These are phyloP conservation scores for Sturnira hondurensis DNA, from an alignment of 2,113 vertebrate genomes.

Conservation along the genomic window DNA sequence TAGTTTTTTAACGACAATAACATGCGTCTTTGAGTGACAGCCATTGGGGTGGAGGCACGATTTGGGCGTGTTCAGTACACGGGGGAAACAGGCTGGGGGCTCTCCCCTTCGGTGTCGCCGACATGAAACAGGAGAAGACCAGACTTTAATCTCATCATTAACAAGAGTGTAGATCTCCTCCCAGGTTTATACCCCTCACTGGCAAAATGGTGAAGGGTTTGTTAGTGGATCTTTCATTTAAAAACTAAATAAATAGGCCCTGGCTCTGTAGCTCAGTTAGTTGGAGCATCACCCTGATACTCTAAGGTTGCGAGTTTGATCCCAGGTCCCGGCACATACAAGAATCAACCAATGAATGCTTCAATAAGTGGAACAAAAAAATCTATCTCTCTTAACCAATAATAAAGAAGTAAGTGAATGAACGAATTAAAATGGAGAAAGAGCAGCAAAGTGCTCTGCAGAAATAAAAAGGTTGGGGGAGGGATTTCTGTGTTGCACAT, in stretches of 20 bases:
- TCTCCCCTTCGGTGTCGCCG: constrained; percentile 58
- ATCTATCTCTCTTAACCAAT: background rate
- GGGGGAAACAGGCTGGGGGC: constrained; percentile 65
- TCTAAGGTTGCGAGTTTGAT: background rate
- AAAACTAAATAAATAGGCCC: background rate
- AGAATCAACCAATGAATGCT: background rate
- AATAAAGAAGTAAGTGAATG: background rate
- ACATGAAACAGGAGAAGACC: constrained; percentile 63
- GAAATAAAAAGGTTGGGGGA: background rate
- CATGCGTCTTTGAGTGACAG: constrained; percentile 13
- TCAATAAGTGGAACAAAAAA: background rate
- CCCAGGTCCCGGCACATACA: background rate
- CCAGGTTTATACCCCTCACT: constrained; percentile 40
- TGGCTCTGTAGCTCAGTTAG: background rate
- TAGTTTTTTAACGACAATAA: background rate
- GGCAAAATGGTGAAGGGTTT: constrained; percentile 33
- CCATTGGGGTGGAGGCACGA: constrained; percentile 52
- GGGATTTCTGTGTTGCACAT: constrained; percentile 68
- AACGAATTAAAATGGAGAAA: background rate
- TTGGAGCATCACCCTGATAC: background rate
- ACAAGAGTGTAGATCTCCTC: constrained; percentile 52
- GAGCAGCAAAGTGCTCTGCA: background rate
- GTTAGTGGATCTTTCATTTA: background rate
- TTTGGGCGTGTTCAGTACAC: constrained; percentile 52
- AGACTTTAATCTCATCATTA: constrained; percentile 44